Conservation (phyloP, 2,113 vertebrate genomes). For the Pelodiscus sinensis region DNA sequence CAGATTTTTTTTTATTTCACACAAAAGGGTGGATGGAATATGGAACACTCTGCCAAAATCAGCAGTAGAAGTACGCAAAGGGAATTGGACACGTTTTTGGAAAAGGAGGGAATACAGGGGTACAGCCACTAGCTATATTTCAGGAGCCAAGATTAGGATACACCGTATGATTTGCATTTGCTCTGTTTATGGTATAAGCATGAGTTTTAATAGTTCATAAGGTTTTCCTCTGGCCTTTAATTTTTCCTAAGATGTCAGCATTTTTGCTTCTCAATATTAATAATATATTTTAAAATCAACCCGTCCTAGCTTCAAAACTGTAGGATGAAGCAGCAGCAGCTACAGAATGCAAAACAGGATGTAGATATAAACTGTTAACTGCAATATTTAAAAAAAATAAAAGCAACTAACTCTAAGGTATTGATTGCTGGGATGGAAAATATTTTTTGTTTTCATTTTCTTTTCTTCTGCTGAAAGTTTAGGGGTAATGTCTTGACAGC, state of each 20-base stretch:
- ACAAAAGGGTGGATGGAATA: slow-evolving; percentile 57
- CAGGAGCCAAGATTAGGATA: slow-evolving; percentile 52
- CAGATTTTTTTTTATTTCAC: slow-evolving; percentile 48
- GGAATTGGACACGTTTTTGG: slow-evolving; percentile 68
- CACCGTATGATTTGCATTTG: slow-evolving; percentile 37
- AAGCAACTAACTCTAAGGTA: not conserved
- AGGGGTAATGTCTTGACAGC: slow-evolving; percentile 68
- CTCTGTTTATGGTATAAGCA: slow-evolving; percentile 52
- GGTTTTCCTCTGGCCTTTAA: slow-evolving; percentile 57
- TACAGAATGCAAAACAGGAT: not conserved
- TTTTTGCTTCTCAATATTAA: slow-evolving; percentile 34
- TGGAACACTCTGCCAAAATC: slow-evolving; percentile 65
- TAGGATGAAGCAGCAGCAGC: not conserved
- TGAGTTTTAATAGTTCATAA: slow-evolving; percentile 8
- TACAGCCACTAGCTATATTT: slow-evolving; percentile 55
- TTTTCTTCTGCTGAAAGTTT: slow-evolving; percentile 61
- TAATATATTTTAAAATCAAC: not conserved
- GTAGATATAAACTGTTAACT: not conserved
- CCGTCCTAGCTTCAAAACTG: slow-evolving; percentile 35
- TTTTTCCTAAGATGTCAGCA: slow-evolving; percentile 31
- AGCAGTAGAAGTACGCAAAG: slow-evolving; percentile 69
- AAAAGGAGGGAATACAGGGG: slow-evolving; percentile 56
- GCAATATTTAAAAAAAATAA: not conserved
- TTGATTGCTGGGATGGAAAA: slow-evolving; percentile 46
- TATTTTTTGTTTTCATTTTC: slow-evolving; percentile 35